Evolutionary conservation across 2,113 vertebrate species (phyloP), one percentile per base, ranked within the genome.

Genomic region (Syngnathus floridae): DNA sequence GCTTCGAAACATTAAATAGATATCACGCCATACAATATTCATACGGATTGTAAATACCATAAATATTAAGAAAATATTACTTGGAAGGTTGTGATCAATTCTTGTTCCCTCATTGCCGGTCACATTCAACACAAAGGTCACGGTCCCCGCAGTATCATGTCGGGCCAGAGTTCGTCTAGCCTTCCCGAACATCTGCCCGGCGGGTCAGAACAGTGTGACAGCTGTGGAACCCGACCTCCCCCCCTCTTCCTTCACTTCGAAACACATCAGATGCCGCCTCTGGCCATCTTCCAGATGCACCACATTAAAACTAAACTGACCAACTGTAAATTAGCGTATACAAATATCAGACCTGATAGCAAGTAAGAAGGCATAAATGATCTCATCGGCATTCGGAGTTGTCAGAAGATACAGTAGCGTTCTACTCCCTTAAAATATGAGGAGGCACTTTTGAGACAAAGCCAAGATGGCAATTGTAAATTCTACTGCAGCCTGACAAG

Each of bases 141-240:
- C 43, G 4, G 76, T 60, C 66, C 64, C 64, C 57, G 71, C 67
- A 72, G 83, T 75, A 70, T 75, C 62, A 72, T 75, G 77, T 82
- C 19, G 4, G 57, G 66, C 66, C 49, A n/a, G 55, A 46, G 62
- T 57, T 78, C 72, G 76, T 78, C 55, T 69, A 62, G 48, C 69
- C 51, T 49, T 22, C 40, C 52, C 65, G 51, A 54, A 54, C 26
- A 22, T 54, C 51, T 54, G 21, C 70, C 51, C 51, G 13, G 60
- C 64, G 66, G 82, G 76, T 81, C 82, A 76, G 65, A 62, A 69
- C 78, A 56, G 57, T 38, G 51, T 73, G 79, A 79, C 81, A 83
- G 76, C 81, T 73, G 72, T 55, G 67, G 62, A 57, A 21, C 40
- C 74, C 67, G 26, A 31, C 63, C 48, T 22, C 62, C 64, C 62